phyloP scores from a whole-genome alignment of 2,888 invertebrate genomes.

The Anodontia alba region DNA sequence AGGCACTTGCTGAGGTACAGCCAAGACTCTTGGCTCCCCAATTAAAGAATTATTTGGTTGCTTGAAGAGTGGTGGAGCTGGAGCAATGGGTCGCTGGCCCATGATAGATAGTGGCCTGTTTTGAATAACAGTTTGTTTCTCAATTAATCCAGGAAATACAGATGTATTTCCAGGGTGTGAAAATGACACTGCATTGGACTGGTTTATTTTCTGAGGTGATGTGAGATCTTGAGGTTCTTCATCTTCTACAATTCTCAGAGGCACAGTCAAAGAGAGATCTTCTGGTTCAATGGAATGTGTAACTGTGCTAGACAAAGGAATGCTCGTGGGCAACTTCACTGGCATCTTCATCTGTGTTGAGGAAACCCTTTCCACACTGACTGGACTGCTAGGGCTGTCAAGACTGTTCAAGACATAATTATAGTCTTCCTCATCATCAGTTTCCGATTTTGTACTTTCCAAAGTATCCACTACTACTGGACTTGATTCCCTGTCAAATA shows the following conservation, averaged over 20 bases:
- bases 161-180: not conserved
- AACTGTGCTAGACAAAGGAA: not conserved
- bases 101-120: not conserved
- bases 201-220: slow-evolving; percentile 2
- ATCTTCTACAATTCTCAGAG: slow-evolving; percentile 23
- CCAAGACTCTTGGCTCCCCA: not conserved
- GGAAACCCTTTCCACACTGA: not conserved
- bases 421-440: slow-evolving; percentile 28
- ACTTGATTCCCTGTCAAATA: not conserved
- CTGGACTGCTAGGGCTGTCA: slow-evolving; percentile 17
- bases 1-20: not conserved
- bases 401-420: slow-evolving; percentile 50
- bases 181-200: slow-evolving; percentile 7
- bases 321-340: slow-evolving; percentile 19
- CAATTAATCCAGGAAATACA: not conserved
- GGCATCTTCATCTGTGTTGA: slow-evolving; percentile 39
- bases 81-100: not conserved
- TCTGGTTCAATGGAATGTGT: not conserved
- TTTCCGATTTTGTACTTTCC: not conserved
- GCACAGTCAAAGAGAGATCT: slow-evolving; percentile 4
- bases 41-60: not conserved
- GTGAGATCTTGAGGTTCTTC: slow-evolving; percentile 54
- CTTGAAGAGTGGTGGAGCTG: not conserved
- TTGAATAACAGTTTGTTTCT: not conserved
- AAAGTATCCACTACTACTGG: not conserved